phyloP scores from a whole-genome alignment of 2,888 invertebrate genomes.

The Amiota minor region DNA sequence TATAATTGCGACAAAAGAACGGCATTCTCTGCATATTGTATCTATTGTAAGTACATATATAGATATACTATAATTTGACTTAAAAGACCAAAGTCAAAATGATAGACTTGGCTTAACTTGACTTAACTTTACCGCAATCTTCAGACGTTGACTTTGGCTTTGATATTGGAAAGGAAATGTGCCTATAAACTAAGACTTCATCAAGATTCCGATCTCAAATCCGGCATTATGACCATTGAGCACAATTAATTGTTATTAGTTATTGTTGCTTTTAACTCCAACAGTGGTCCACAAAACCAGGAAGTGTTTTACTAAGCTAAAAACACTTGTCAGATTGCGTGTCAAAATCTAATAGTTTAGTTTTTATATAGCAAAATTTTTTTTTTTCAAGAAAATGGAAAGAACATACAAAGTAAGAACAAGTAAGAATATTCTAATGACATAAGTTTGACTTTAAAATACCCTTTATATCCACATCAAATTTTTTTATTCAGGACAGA shows the following conservation, averaged over 20 bases:
- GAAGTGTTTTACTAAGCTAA: slow-evolving; percentile 52
- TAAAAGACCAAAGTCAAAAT: neutral
- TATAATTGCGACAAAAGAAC: slow-evolving; percentile 26
- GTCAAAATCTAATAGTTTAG: slow-evolving; percentile 71
- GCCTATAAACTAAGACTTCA: slow-evolving; percentile 51
- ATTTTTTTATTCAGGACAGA: no score
- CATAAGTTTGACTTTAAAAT: no score
- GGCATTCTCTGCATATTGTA: neutral
- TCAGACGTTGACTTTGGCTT: neutral
- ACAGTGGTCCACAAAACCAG: slow-evolving; percentile 46
- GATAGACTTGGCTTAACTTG: neutral
- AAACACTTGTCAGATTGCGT: slow-evolving; percentile 71
- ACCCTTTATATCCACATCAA: no score
- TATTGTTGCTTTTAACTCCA: no score
- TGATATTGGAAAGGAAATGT: slow-evolving; percentile 50
- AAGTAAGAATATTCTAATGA: neutral
- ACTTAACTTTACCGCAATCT: no score
- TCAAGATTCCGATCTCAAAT: slow-evolving; percentile 36
- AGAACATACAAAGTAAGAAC: neutral
- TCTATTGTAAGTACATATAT: neutral
- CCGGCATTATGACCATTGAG: slow-evolving; percentile 42
- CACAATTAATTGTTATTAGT: slow-evolving; percentile 56
- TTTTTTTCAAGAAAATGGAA: neutral
- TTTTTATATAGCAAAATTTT: slow-evolving; percentile 40
- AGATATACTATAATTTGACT: neutral